A percentile compares a stretch with the other conserved stretches of the same genome.
Evolutionary conservation across 1,140 invertebrate genomes (phyloP).

Genomic region (Anadara kagoshimensis): DNA sequence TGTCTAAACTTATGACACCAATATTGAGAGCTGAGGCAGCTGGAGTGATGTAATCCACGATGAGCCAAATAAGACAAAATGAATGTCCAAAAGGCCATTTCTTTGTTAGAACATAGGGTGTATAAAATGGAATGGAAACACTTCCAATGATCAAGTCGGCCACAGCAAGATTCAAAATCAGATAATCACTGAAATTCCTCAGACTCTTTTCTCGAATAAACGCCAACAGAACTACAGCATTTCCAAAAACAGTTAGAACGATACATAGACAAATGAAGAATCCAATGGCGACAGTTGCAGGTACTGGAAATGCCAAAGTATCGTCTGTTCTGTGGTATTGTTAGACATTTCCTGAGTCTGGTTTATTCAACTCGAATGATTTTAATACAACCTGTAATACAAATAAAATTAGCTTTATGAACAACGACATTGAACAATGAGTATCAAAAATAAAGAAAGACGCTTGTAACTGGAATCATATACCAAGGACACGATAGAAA

Average conservation of each 20-base stretch:
- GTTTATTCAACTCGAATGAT: no score
- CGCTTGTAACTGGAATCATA: no score
- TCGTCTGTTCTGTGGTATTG: not conserved
- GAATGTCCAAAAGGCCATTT: constrained; percentile 34
- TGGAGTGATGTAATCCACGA: constrained; percentile 44
- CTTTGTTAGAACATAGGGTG: constrained; percentile 67
- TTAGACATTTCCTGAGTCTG: no score
- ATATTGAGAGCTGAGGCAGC: constrained; percentile 43
- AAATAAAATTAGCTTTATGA: no score
- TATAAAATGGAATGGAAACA: constrained; percentile 84
- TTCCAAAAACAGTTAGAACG: constrained; percentile 78
- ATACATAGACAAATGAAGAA: constrained; percentile 27
- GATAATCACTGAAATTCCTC: constrained; percentile 81
- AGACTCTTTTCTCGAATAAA: constrained; percentile 74
- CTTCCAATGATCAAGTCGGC: constrained; percentile 82
- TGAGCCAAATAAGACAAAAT: constrained; percentile 42
- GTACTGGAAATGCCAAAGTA: constrained; percentile 13
- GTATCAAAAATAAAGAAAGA: no score
- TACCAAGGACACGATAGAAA: no score
- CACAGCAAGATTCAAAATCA: constrained; percentile 80
- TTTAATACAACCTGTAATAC: no score
- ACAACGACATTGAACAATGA: no score
- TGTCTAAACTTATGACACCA: constrained; percentile 44
- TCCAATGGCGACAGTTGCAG: constrained; percentile 25
- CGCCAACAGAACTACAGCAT: constrained; percentile 78